These are phyloP conservation scores for Exaiptasia diaphana DNA, from an alignment of 64 coral and sea anemone genomes.

Conservation along the genomic window DNA sequence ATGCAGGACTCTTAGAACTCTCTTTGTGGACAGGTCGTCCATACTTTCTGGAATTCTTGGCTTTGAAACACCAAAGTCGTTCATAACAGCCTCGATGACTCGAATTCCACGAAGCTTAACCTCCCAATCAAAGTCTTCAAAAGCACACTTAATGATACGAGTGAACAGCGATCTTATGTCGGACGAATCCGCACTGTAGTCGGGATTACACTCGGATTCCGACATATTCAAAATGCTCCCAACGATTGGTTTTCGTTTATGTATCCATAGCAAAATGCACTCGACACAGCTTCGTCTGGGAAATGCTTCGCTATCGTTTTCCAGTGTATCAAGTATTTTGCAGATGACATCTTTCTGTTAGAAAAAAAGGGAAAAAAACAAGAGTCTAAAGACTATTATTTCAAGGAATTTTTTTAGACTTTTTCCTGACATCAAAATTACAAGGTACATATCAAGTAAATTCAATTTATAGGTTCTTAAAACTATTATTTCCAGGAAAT, in stretches of 20 bases:
- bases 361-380: no score
- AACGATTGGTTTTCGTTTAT: constrained; percentile 52
- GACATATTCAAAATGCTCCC: neutral
- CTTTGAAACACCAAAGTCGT: neutral
- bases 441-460: no score
- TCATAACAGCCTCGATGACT: constrained; percentile 51
- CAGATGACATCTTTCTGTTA: constrained; percentile 42
- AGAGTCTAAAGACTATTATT: no score
- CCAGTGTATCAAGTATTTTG: constrained; percentile 25
- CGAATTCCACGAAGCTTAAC: constrained; percentile 74
- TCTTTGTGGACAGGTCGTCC: neutral
- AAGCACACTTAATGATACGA: neutral
- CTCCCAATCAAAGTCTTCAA: constrained; percentile 91
- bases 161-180: neutral
- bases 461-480: no score
- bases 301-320: constrained; percentile 68
- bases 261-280: constrained; percentile 48
- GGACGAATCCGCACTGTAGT: neutral
- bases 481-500: no score
- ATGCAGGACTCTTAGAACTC: neutral
- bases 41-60: neutral
- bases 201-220: neutral
- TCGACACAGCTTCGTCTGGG: constrained; percentile 69
- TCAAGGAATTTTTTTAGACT: no score
- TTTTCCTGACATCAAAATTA: no score